Conservation (phyloP, 1,140 invertebrate species). For the Dermatophagoides farinae region DNA sequence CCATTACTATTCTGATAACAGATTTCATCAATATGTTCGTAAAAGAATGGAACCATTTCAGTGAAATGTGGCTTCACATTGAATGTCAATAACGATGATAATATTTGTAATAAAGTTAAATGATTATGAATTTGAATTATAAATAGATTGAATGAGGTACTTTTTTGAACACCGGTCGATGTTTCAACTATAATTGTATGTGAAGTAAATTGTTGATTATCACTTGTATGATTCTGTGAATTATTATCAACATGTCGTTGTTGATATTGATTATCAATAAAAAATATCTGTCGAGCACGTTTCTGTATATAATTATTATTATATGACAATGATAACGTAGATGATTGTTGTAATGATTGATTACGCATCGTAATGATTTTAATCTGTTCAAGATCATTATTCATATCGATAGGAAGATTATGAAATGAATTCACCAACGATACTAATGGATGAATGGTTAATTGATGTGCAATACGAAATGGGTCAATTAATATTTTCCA, state of each 20-base stretch:
- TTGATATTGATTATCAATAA: not conserved
- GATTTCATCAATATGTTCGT: not conserved
- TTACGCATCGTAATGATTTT: not conserved
- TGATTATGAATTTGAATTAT: not conserved
- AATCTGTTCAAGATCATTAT: not conserved
- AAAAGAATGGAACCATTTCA: not conserved
- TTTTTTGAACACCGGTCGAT: not conserved
- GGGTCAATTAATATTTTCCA: slow-evolving; percentile 3
- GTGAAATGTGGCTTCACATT: not conserved
- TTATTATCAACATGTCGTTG: too few species aligned
- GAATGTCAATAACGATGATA: not conserved
- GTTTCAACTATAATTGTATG: not conserved
- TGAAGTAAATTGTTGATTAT: not conserved
- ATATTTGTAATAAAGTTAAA: not conserved
- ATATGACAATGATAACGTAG: not conserved
- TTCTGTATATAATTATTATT: not conserved
- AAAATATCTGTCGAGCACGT: not conserved
- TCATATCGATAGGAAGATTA: not conserved
- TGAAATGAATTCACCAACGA: not conserved
- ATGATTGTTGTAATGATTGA: not conserved
- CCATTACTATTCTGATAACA: not conserved
- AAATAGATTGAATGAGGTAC: not conserved
- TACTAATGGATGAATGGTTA: not conserved
- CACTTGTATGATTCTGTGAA: not conserved
- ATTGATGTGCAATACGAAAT: not conserved